These are phyloP conservation scores for Arctia plantaginis DNA, from an alignment of 2,888 invertebrate genomes.

Conservation along the genomic window DNA sequence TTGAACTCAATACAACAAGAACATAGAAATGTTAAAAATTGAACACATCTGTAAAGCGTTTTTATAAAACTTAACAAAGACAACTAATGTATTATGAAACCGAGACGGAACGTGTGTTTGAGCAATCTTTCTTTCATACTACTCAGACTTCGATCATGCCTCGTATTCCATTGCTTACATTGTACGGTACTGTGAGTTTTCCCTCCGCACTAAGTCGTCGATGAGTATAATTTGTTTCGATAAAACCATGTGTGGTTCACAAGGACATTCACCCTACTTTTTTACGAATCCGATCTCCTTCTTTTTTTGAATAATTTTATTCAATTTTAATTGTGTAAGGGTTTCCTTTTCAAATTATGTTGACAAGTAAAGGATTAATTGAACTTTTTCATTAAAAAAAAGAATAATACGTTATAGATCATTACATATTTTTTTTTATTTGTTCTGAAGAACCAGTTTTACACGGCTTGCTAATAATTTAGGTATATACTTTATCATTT, in stretches of 20 bases:
- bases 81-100: conserved; percentile 57
- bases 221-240: conserved; percentile 54
- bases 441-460: neutral
- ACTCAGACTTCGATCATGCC: conserved; percentile 7
- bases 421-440: conserved; percentile 16
- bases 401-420: conserved; percentile 25
- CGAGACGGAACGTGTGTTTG: conserved; percentile 53
- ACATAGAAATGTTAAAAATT: conserved; percentile 39
- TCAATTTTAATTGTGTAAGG: conserved; percentile 75
- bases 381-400: conserved; percentile 47
- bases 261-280: conserved; percentile 80
- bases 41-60: conserved; percentile 49
- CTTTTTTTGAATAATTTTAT: conserved; percentile 72
- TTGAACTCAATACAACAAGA: conserved; percentile 11
- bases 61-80: conserved; percentile 52
- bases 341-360: conserved; percentile 71
- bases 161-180: conserved; percentile 29
- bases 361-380: conserved; percentile 79
- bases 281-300: conserved; percentile 71
- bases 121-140: conserved; percentile 58
- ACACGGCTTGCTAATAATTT: neutral
- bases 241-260: conserved; percentile 46
- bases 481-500: neutral
- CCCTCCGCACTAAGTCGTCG: conserved; percentile 33
- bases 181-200: neutral